Conservation (phyloP, 2,797 vertebrate genomes). For the Mergus octosetaceus region DNA sequence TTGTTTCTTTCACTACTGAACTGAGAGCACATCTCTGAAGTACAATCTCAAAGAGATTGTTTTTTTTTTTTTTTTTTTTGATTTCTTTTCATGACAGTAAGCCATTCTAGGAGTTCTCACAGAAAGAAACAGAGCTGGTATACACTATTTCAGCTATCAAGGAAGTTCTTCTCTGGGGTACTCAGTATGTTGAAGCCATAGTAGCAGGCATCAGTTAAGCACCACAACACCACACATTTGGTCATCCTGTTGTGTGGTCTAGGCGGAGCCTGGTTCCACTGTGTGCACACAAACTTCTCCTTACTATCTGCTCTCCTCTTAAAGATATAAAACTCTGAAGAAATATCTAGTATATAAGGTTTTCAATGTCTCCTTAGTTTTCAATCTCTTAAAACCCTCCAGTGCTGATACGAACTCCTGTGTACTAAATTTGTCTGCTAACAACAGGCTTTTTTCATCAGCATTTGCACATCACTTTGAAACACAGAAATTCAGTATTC, state of each 20-base stretch:
- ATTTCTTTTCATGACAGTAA: not conserved
- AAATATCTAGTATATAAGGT: not conserved
- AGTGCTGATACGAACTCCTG: not conserved
- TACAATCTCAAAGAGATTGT: not conserved
- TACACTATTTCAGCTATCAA: not conserved
- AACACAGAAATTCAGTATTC: not conserved
- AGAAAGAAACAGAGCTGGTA: not conserved
- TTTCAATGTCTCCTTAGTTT: not conserved
- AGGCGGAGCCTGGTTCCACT: not conserved
- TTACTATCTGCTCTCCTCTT: not conserved
- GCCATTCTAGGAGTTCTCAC: not conserved
- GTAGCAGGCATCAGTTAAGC: not conserved
- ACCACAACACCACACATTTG: not conserved
- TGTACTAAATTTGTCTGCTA: not conserved
- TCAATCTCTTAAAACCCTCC: not conserved
- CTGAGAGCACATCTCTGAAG: not conserved
- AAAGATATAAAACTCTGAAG: not conserved
- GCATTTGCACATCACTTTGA: not conserved
- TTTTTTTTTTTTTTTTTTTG: not conserved
- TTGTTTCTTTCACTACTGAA: accelerated
- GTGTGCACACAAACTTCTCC: not conserved
- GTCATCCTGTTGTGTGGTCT: accelerated
- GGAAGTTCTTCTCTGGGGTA: not conserved
- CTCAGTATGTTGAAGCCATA: not conserved
- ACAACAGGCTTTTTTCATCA: not conserved